Evolutionary conservation across 2,888 invertebrate species (phyloP).

Genomic region (Notocelia uddmanniana): DNA sequence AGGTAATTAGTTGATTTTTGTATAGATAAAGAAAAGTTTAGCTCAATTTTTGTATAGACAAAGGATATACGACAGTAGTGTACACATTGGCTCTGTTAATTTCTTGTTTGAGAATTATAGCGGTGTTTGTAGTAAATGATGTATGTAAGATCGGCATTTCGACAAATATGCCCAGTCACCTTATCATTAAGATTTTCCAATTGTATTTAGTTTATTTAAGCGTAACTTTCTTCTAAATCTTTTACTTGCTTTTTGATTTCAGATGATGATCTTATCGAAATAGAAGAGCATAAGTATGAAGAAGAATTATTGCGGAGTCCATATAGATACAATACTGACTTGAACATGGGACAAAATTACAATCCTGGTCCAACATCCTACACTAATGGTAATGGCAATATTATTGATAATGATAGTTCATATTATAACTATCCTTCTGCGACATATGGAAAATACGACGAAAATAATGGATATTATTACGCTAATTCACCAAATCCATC

Average conservation of each 20-base stretch:
- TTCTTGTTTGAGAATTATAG: too few relatives aligned
- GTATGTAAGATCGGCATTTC: too few relatives aligned
- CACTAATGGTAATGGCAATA: neutral
- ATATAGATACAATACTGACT: neutral
- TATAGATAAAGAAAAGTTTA: too few relatives aligned
- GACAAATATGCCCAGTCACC: too few relatives aligned
- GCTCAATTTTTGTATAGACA: too few relatives aligned
- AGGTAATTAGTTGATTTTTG: too few relatives aligned
- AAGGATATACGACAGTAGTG: too few relatives aligned
- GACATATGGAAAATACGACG: neutral
- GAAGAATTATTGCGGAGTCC: slow-evolving; percentile 8
- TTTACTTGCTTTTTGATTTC: neutral
- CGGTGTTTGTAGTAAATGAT: too few relatives aligned
- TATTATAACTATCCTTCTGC: neutral
- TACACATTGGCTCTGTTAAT: too few relatives aligned
- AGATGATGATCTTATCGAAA: slow-evolving; percentile 15
- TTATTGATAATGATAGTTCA: neutral
- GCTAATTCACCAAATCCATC: neutral
- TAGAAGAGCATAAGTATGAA: slow-evolving; percentile 29
- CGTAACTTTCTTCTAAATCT: too few relatives aligned
- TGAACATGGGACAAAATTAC: slow-evolving; percentile 7
- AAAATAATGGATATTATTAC: slow-evolving; percentile 5
- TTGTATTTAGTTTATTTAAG: too few relatives aligned
- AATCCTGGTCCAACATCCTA: neutral
- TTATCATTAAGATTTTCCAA: too few relatives aligned